A percentile compares a stretch with the other conserved stretches of the same genome.
Conservation (phyloP, 2,797 vertebrate species). For the Chloroceryle inda region DNA sequence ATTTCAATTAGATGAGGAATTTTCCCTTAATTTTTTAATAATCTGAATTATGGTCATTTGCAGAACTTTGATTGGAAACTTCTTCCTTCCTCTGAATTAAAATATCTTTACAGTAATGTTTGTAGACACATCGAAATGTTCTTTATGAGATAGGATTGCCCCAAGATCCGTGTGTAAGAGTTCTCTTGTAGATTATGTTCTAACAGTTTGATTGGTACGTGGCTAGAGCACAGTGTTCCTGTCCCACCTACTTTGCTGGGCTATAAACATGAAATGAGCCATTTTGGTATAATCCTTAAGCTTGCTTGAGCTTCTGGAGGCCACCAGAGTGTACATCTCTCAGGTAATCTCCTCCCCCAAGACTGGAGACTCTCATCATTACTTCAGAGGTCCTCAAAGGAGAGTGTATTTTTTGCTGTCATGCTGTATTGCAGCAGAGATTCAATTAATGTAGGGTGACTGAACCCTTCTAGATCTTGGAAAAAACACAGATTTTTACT, state of each 20-base stretch:
- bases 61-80: not conserved
- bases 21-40: not conserved
- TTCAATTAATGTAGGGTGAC: not conserved
- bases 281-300: not conserved
- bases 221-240: not conserved
- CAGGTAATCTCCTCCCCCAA: not conserved
- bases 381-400: not conserved
- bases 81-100: not conserved
- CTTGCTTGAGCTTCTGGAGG: not conserved
- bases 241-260: not conserved
- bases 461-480: not conserved
- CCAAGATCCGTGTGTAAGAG: not conserved
- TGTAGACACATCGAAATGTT: not conserved
- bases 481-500: rapidly evolving
- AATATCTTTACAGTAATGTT: not conserved
- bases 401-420: not conserved
- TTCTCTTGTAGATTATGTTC: not conserved
- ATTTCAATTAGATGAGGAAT: not conserved
- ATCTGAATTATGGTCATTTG: not conserved
- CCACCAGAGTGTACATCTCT: not conserved
- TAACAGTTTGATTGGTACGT: not conserved
- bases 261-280: not conserved
- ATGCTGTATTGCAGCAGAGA: not conserved
- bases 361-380: not conserved
- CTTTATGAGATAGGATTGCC: not conserved